Evolutionary conservation across 2,888 invertebrate species (phyloP), one percentile per base, ranked within the genome.

Genomic region (Baronia brevicornis): DNA sequence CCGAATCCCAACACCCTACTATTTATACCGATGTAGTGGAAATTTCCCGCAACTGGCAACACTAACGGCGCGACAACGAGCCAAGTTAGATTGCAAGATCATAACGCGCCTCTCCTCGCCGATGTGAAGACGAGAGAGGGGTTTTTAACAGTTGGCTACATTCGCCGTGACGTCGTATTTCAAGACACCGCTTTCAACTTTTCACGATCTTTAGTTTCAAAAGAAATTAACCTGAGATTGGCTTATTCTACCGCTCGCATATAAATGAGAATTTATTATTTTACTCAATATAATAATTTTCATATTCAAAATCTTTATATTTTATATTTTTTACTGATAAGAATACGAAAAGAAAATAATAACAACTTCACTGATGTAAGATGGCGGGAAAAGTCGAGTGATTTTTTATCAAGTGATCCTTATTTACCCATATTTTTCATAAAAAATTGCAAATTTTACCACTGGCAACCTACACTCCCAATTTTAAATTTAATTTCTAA

Each of bases 11-110:
- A 13, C 28, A 17, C 22, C 33, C 20, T 55, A 52, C 58, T 63
- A 65, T 67, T 65, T 63, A 58, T 59, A 48, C 56, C 48, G 49
- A 24, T 50, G 54, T 55, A 49, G 49, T 40, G 46, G 45, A 39
- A 45, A 35, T 37, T 43, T 41, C 42, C 40, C 44, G 43, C 40
- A 43, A 50, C 57, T 60, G 62, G 64, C 62, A 63, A 55, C 65
- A 68, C 63, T 67, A 60, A 68, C 61, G 58, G 52, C 44, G 52
- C 60, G 66, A 59, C 64, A 73, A 75, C 70, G 75, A 67, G 63
- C 67, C 60, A 61, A 75, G 60, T 75, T 75, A 74, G 75, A 75
- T 74, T 75, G 72, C 63, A 51, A 54, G 60, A 48, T 54, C 51
- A 57, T 46, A 56, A 63, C 56, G 54, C 51, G 49, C 33, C 22